Evolutionary conservation across 1,140 invertebrate species (phyloP).

Genomic region (Cepaea nemoralis): DNA sequence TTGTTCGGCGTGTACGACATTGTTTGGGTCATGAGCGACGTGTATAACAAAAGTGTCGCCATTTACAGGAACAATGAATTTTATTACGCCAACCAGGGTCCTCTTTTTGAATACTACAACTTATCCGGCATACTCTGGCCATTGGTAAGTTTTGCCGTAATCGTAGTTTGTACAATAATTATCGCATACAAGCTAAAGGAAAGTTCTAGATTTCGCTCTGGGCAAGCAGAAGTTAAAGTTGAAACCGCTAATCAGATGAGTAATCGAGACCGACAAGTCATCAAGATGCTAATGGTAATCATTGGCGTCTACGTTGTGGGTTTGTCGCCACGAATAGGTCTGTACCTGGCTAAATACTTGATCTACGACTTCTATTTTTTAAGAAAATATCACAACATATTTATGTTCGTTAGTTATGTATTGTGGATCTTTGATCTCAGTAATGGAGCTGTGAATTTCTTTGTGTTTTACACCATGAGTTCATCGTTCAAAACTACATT

Average conservation of each 20-base stretch:
- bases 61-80: conserved; percentile 27
- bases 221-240: conserved; percentile 1
- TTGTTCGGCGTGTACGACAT: conserved; percentile 30
- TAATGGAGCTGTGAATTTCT: conserved; percentile 28
- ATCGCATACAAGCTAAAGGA: conserved; percentile 28
- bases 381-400: conserved; percentile 20
- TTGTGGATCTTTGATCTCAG: conserved; percentile 7
- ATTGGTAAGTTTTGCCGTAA: background rate
- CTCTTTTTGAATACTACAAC: conserved; percentile 33
- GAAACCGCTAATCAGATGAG: background rate
- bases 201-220: conserved; percentile 10
- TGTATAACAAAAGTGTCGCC: conserved; percentile 4
- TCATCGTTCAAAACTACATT: conserved; percentile 19
- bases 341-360: conserved; percentile 21
- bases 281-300: conserved; percentile 31
- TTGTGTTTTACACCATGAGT: conserved; percentile 24
- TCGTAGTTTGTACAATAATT: conserved; percentile 6
- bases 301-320: conserved; percentile 13
- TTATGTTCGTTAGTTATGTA: conserved; percentile 14
- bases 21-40: background rate
- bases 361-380: conserved; percentile 36
- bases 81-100: conserved; percentile 15
- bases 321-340: background rate
- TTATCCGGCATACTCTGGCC: conserved; percentile 34
- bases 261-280: conserved; percentile 19